phyloP scores from a whole-genome alignment of 2,113 vertebrate species.

The Engystomops pustulosus region DNA sequence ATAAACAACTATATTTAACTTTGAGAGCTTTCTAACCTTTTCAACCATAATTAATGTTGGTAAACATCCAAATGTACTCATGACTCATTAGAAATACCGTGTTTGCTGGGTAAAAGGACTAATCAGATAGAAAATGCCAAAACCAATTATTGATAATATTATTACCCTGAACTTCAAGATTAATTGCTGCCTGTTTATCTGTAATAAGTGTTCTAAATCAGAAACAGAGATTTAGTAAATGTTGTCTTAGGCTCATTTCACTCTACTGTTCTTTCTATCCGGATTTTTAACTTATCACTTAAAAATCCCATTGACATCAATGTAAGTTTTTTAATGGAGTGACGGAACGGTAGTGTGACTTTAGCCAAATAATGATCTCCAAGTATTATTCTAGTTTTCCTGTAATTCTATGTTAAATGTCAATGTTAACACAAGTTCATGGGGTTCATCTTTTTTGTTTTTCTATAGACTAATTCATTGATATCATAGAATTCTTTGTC shows the following conservation, averaged over 20 bases:
- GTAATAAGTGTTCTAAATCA: constrained; percentile 33
- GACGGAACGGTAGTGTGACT: too few species aligned
- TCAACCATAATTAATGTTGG: constrained; percentile 31
- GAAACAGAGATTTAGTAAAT: constrained; percentile 30
- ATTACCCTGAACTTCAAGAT: constrained; percentile 44
- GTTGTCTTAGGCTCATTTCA: too few species aligned
- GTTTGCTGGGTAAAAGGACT: constrained; percentile 25
- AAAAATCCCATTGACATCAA: too few species aligned
- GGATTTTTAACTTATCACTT: too few species aligned
- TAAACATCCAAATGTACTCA: constrained; percentile 27
- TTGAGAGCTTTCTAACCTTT: constrained; percentile 46
- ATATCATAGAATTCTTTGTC: too few species aligned
- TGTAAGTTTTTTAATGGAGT: too few species aligned
- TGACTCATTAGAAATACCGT: constrained; percentile 18
- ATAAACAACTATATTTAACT: constrained; percentile 39
- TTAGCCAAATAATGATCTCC: too few species aligned
- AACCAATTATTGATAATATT: constrained; percentile 41
- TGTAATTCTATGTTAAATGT: not conserved
- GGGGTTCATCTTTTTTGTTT: not conserved
- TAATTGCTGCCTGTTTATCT: constrained; percentile 40
- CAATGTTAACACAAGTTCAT: not conserved
- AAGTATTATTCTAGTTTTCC: not conserved
- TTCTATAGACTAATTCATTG: not conserved
- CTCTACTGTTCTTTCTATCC: too few species aligned
- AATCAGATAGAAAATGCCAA: constrained; percentile 50